Conservation (phyloP, 2,797 vertebrate genomes). For the Ptychadena robeensis region DNA sequence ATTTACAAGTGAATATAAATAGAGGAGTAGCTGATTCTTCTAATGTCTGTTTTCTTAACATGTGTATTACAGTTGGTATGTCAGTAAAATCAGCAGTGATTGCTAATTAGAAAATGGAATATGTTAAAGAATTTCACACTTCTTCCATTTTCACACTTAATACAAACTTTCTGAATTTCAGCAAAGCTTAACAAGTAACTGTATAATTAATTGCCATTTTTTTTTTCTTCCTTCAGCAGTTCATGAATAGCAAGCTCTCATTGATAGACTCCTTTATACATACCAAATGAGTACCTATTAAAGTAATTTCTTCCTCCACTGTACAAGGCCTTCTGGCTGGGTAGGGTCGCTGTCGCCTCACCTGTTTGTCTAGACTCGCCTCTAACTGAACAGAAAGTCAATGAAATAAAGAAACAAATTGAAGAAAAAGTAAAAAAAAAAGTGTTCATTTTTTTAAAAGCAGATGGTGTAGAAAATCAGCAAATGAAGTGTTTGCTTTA, state of each 20-base stretch:
- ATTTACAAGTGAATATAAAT: constrained; percentile 70
- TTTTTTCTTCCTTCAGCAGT: constrained; percentile 69
- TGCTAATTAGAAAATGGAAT: constrained; percentile 76
- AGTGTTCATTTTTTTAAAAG: no score
- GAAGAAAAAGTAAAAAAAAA: no score
- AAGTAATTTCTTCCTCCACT: background rate
- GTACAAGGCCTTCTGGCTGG: background rate
- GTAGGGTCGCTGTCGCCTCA: background rate
- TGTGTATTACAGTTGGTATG: constrained; percentile 67
- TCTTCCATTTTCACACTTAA: constrained; percentile 59
- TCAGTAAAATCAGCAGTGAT: constrained; percentile 74
- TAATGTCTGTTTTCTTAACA: constrained; percentile 66
- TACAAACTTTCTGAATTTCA: constrained; percentile 63
- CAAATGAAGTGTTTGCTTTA: no score
- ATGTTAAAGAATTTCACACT: constrained; percentile 68
- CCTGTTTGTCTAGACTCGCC: background rate
- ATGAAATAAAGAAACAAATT: no score
- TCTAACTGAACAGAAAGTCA: no score
- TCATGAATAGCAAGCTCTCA: constrained; percentile 65
- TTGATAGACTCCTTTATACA: constrained; percentile 12
- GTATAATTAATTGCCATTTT: constrained; percentile 71
- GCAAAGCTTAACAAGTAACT: constrained; percentile 61
- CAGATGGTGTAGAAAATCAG: no score
- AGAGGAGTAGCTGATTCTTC: constrained; percentile 73
- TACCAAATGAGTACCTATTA: background rate